phyloP scores from a whole-genome alignment of 1,140 invertebrate species.

The Tetramorium parvispinum region DNA sequence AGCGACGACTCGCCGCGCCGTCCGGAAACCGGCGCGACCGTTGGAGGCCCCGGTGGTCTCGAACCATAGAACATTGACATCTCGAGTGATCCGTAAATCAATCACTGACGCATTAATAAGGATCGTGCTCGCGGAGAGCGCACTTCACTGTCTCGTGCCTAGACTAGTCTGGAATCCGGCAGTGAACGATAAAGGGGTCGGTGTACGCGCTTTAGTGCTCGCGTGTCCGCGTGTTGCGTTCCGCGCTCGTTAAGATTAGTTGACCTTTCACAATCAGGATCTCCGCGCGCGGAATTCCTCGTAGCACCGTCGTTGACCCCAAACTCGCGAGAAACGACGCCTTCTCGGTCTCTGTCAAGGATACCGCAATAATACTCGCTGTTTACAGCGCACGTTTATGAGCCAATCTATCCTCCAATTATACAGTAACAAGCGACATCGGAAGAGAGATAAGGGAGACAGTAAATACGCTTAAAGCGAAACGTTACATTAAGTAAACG shows the following conservation, averaged over 20 bases:
- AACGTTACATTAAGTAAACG: slow-evolving; percentile 41
- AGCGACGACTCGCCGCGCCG: slow-evolving; percentile 8
- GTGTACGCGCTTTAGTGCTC: background rate
- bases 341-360: slow-evolving; percentile 51
- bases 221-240: background rate
- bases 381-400: background rate
- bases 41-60: background rate
- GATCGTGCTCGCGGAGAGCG: background rate
- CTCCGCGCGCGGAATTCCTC: background rate
- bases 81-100: slow-evolving; percentile 52
- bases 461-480: slow-evolving; percentile 16
- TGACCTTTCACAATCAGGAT: slow-evolving; percentile 12
- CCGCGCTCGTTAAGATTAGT: slow-evolving; percentile 27
- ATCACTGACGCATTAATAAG: slow-evolving; percentile 42
- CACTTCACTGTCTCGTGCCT: background rate
- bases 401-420: slow-evolving; percentile 23
- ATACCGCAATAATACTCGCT: slow-evolving; percentile 2
- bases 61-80: slow-evolving; percentile 45
- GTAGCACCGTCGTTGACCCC: slow-evolving; percentile 10
- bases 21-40: slow-evolving; percentile 20
- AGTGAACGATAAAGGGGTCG: background rate
- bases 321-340: slow-evolving; percentile 23
- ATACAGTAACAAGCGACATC: background rate
- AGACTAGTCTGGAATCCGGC: background rate
- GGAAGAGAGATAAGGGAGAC: background rate